These are phyloP conservation scores for Trachelus tabidus DNA, from an alignment of 2,888 invertebrate species.

Conservation along the genomic window DNA sequence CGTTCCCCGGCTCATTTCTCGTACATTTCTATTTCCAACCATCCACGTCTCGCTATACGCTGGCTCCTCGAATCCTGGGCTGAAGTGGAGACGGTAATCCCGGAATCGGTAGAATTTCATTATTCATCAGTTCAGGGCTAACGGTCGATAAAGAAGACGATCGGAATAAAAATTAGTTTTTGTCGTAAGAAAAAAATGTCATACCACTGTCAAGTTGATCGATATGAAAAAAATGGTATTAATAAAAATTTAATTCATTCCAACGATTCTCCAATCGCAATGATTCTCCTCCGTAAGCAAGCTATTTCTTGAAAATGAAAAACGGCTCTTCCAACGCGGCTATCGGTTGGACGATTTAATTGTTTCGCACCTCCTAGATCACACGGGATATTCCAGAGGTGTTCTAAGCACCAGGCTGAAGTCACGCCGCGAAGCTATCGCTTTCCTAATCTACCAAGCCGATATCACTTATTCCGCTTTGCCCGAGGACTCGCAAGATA, in stretches of 20 bases:
- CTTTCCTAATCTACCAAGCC: slow-evolving; percentile 44
- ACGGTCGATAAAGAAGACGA: background rate
- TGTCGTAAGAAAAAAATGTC: too few relatives aligned
- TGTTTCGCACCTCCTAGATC: background rate
- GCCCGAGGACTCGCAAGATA: background rate
- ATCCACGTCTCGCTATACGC: slow-evolving; percentile 27
- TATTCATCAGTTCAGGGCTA: background rate
- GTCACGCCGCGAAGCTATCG: slow-evolving; percentile 37
- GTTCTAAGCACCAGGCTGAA: background rate
- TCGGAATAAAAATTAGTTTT: too few relatives aligned
- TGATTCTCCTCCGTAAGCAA: too few relatives aligned
- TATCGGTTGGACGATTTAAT: background rate
- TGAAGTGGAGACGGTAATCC: background rate
- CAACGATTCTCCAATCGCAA: too few relatives aligned
- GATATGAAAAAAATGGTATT: too few relatives aligned
- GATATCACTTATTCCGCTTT: slow-evolving; percentile 39
- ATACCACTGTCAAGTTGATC: too few relatives aligned
- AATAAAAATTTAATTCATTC: too few relatives aligned
- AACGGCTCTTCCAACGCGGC: too few relatives aligned
- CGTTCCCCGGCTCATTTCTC: slow-evolving; percentile 41
- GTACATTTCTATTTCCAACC: slow-evolving; percentile 50
- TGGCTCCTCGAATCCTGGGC: slow-evolving; percentile 13
- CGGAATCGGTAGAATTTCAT: background rate
- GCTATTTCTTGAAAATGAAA: too few relatives aligned
- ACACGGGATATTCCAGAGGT: background rate